Percentiles rank a stretch among this genome's conserved stretches.
Conservation (phyloP, 2,113 vertebrate species). For the Athene cunicularia region DNA sequence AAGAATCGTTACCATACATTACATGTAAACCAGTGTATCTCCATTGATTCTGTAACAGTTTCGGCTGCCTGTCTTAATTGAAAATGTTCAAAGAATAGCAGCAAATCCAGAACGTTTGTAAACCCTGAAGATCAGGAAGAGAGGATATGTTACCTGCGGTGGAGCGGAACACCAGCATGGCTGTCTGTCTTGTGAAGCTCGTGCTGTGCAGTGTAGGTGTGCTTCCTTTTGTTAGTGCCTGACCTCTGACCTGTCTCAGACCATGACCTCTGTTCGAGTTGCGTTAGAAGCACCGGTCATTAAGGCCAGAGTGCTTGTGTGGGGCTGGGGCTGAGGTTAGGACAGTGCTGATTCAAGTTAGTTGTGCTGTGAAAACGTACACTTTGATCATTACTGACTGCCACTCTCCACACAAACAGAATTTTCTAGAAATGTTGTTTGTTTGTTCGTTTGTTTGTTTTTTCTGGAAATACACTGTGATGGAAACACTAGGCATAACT, state of each 20-base stretch:
- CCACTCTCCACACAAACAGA: neutral
- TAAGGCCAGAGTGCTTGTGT: neutral
- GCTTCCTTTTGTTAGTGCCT: neutral
- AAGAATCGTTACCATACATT: conserved; percentile 84
- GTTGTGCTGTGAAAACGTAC: neutral
- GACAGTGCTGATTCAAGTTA: neutral
- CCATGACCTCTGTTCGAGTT: neutral
- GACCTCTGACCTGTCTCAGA: neutral
- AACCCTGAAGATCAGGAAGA: neutral
- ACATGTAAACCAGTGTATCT: neutral
- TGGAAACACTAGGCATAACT: neutral
- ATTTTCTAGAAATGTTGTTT: neutral
- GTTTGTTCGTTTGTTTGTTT: too few species aligned
- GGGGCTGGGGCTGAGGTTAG: neutral
- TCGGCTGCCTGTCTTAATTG: neutral
- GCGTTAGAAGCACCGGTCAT: neutral
- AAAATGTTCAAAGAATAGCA: neutral
- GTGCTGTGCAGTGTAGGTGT: neutral
- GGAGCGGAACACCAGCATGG: too few species aligned
- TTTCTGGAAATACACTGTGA: neutral
- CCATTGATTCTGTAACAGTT: neutral
- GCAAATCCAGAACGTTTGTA: neutral
- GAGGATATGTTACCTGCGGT: neutral
- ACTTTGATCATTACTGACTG: neutral
- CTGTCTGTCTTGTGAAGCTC: neutral